Evolutionary conservation across 2,888 invertebrate species (phyloP).

Genomic region (Coelinius sp.): DNA sequence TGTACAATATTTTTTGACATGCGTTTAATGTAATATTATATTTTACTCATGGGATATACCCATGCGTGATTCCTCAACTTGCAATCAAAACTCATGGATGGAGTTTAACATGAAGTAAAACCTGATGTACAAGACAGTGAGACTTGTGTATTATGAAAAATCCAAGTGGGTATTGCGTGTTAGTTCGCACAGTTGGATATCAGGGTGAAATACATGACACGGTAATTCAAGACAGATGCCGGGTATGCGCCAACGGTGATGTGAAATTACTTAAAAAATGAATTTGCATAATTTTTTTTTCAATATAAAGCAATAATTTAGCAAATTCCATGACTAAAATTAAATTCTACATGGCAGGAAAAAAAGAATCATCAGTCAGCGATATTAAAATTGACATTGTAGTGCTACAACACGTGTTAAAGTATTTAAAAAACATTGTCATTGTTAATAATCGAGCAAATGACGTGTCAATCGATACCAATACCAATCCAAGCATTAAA

Average conservation of each 20-base stretch:
- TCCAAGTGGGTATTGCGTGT: neutral
- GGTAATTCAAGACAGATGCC: slow-evolving; percentile 57
- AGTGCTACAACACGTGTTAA: neutral
- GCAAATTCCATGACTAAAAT: slow-evolving; percentile 46
- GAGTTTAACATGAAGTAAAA: neutral
- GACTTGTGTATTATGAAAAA: neutral
- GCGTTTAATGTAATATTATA: slow-evolving; percentile 8
- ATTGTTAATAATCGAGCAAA: slow-evolving; percentile 3
- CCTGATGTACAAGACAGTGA: neutral
- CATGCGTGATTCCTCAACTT: slow-evolving; percentile 18
- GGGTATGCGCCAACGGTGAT: slow-evolving; percentile 34
- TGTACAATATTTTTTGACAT: slow-evolving; percentile 2
- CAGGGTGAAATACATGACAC: slow-evolving; percentile 45
- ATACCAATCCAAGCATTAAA: neutral
- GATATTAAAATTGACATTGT: slow-evolving; percentile 16
- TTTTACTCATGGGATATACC: slow-evolving; percentile 7
- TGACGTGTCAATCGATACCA: neutral
- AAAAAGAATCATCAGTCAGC: neutral
- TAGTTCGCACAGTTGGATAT: slow-evolving; percentile 30
- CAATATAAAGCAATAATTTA: neutral
- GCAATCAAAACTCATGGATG: neutral
- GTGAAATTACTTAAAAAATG: neutral
- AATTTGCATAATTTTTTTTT: too few species aligned
- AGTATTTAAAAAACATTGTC: slow-evolving; percentile 8
- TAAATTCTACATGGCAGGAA: neutral